Evolutionary conservation across 1,140 invertebrate genomes (phyloP).

Genomic region (Drosophila micromelanica): DNA sequence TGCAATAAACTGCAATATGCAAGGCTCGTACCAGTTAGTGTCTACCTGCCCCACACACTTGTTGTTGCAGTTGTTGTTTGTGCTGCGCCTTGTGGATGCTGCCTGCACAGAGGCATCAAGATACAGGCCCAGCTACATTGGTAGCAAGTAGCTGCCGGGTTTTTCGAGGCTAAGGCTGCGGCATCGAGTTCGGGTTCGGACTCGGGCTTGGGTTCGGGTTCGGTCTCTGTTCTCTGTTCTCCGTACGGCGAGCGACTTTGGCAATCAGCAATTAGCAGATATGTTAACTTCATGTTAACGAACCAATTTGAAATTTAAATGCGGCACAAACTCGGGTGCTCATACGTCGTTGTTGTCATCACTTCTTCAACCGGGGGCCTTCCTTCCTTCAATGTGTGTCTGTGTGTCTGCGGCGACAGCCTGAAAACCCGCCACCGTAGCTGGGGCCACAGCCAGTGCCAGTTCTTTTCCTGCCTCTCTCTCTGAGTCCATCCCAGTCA

Average conservation of each 20-base stretch:
- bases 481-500: conserved; percentile 4
- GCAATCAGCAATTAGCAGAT: conserved; percentile 82
- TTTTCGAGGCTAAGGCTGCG: conserved; percentile 40
- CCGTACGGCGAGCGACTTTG: conserved; percentile 68
- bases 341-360: conserved; percentile 79
- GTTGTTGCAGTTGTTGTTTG: conserved; percentile 29
- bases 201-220: conserved; percentile 19
- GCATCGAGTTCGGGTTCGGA: conserved; percentile 15
- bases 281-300: conserved; percentile 83
- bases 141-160: conserved; percentile 69
- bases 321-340: conserved; percentile 78
- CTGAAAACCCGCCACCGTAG: conserved; percentile 11
- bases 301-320: conserved; percentile 83
- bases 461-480: conserved; percentile 21
- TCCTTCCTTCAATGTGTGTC: conserved; percentile 50
- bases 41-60: conserved; percentile 59
- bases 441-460: conserved; percentile 11
- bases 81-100: conserved; percentile 37
- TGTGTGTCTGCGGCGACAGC: conserved; percentile 5
- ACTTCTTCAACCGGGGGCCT: conserved; percentile 67
- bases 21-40: conserved; percentile 30
- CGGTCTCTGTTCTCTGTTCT: conserved; percentile 18
- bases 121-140: conserved; percentile 72
- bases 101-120: conserved; percentile 80
- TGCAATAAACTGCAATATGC: conserved; percentile 73